Evolutionary conservation across 1,140 invertebrate species (phyloP).

Genomic region (Drosophila oshimai): DNA sequence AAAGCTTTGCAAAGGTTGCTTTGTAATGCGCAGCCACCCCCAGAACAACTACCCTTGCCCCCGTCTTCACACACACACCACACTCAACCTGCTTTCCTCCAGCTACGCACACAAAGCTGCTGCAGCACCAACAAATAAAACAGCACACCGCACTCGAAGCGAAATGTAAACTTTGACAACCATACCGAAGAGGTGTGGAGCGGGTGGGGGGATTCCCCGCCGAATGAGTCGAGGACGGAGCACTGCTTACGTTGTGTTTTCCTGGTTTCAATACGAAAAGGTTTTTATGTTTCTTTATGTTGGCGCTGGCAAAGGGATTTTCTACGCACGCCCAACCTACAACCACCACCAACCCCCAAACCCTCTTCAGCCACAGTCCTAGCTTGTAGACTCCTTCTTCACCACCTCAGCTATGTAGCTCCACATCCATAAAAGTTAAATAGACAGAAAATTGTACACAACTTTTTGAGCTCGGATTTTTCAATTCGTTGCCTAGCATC

Average conservation of each 20-base stretch:
- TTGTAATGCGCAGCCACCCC: conserved; percentile 53
- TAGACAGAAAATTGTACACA: conserved; percentile 70
- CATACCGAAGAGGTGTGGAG: conserved; percentile 18
- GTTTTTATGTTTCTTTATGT: conserved; percentile 80
- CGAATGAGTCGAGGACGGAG: not conserved
- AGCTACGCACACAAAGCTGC: conserved; percentile 29
- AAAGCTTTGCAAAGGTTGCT: conserved; percentile 67
- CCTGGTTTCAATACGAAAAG: conserved; percentile 65
- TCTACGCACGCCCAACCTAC: conserved; percentile 13
- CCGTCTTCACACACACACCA: conserved; percentile 2
- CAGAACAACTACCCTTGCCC: conserved; percentile 3
- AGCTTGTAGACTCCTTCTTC: conserved; percentile 21
- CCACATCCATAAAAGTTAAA: conserved; percentile 28
- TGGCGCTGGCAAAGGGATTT: conserved; percentile 64
- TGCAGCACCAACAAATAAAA: conserved; percentile 50
- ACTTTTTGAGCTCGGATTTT: conserved; percentile 72
- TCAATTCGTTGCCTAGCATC: conserved; percentile 71
- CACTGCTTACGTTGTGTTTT: conserved; percentile 22
- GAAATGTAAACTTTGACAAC: conserved; percentile 80
- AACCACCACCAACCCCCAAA: not conserved
- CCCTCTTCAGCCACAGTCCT: not conserved
- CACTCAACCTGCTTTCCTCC: not conserved
- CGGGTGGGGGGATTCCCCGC: not conserved
- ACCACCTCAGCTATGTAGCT: conserved; percentile 1
- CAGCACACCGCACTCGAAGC: conserved; percentile 64